Percentiles rank a stretch among this genome's conserved stretches.
phyloP scores from a whole-genome alignment of 2,888 invertebrate genomes.

The Reticulitermes lucifugus region DNA sequence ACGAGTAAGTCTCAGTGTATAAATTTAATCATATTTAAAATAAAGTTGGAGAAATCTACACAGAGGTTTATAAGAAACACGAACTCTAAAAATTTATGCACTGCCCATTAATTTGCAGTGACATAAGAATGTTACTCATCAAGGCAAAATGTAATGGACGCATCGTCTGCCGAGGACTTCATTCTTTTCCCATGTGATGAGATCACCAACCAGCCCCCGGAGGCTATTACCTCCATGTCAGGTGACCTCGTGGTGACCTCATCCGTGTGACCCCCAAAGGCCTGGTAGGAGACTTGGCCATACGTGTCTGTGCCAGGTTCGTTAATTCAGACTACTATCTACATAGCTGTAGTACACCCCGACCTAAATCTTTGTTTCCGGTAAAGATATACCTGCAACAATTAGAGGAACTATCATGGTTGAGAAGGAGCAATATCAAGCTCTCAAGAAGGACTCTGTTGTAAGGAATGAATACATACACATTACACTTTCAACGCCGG shows the following conservation, averaged over 20 bases:
- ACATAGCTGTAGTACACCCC: neutral
- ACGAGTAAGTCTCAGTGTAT: no score
- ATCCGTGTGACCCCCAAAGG: constrained; percentile 9
- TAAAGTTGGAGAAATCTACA: no score
- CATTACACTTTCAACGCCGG: no score
- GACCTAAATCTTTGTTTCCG: neutral
- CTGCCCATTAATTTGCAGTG: no score
- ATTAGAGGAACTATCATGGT: no score
- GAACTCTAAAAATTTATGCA: no score
- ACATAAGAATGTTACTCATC: no score
- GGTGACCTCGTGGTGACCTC: neutral
- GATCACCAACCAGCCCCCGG: neutral
- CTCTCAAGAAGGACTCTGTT: no score
- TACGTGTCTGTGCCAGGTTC: neutral
- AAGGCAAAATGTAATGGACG: neutral
- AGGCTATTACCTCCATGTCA: neutral
- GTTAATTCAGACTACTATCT: neutral
- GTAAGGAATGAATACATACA: no score
- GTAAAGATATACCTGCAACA: neutral
- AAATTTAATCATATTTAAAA: no score
- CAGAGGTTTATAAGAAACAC: no score
- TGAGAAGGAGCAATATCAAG: no score
- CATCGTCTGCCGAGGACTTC: neutral
- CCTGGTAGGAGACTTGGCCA: neutral
- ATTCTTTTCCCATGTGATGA: neutral